Evolutionary conservation across 1,140 invertebrate species (phyloP).

Genomic region (Pseudomyrmex concolor): DNA sequence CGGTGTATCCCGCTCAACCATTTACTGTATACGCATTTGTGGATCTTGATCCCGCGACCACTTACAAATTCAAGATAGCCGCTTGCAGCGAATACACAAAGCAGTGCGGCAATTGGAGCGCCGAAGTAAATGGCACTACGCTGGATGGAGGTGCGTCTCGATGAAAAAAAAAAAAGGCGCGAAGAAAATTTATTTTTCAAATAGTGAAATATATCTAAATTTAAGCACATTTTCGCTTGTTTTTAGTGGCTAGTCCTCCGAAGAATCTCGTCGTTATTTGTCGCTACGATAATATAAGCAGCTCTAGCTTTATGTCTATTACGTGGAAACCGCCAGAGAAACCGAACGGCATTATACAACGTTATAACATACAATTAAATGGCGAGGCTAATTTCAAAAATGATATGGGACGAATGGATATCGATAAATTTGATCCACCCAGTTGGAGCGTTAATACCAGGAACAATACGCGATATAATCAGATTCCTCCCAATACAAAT

Average conservation of each 20-base stretch:
- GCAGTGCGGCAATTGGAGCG: slow-evolving; percentile 90
- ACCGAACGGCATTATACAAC: slow-evolving; percentile 91
- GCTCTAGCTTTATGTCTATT: slow-evolving; percentile 88
- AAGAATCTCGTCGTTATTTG: slow-evolving; percentile 88
- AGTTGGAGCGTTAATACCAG: slow-evolving; percentile 86
- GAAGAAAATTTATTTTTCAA: slow-evolving; percentile 23
- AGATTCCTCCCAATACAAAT: slow-evolving; percentile 91
- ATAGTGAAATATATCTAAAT: neutral
- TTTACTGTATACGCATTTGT: slow-evolving; percentile 91
- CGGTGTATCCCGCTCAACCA: slow-evolving; percentile 87
- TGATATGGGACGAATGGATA: slow-evolving; percentile 85
- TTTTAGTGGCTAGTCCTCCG: slow-evolving; percentile 86
- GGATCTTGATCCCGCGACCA: slow-evolving; percentile 90
- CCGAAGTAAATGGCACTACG: slow-evolving; percentile 90
- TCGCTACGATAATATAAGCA: slow-evolving; percentile 88
- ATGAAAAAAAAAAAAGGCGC: too few species aligned
- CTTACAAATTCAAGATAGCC: slow-evolving; percentile 90
- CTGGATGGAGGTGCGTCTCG: slow-evolving; percentile 88
- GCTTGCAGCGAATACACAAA: slow-evolving; percentile 92
- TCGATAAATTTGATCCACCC: slow-evolving; percentile 87
- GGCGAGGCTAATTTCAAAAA: slow-evolving; percentile 87
- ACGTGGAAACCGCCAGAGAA: slow-evolving; percentile 89
- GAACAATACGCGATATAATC: slow-evolving; percentile 86
- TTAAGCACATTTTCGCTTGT: slow-evolving; percentile 14
- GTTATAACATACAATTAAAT: slow-evolving; percentile 88